Base-by-base conservation (phyloP, 2,113 vertebrate species). In the Brachionichthys hirsutus region DNA sequence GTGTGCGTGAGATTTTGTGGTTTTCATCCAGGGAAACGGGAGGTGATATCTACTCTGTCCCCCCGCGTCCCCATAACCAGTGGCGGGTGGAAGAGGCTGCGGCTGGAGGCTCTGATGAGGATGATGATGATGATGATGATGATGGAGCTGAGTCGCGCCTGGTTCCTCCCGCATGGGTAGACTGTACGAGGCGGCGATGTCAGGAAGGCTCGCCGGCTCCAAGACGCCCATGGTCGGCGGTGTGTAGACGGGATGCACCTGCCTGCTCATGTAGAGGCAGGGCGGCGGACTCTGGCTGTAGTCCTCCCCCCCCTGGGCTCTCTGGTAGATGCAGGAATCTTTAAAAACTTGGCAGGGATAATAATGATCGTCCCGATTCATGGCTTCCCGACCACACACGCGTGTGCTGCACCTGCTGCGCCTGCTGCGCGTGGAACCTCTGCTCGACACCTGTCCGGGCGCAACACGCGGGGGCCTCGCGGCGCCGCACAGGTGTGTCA, bases 21-120 rank as follows among this genome's bases (percentile, higher is more conserved):
- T 94, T 87, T 98, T 99, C 97, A 99, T 99, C 96, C 97, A 99
- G 3, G 96, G 95, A 68, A 98, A 99, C 17, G 96, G 96, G 53
- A 97, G 87, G 59, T 93, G 94, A 60, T 86, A 89, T 54, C 93
- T 89, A 82, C 54, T 86, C 58, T 93, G 89, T 2, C 94, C 93
- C 3, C 70, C 70, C 48, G 91, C 70, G 18, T 94, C 93, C 68
- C 88, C 80, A 49, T 94, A 99, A 44, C 89, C 87, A 6, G 91
- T 84, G 0, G 77, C 70, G 12, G 93, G 84, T 49, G 89, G 92
- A 24, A 91, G 89, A 0, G 75, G 85, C 54, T 81, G 73, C 71
- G 92, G 89, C 3, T 91, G 93, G 6, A 92, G 91, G 51, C 81
- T 87, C 15, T 91, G 24, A 30, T 30, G 24, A 30, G 4, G 24